Base-by-base conservation (phyloP, 1,140 invertebrate genomes). In the Cotesia chilonis region DNA sequence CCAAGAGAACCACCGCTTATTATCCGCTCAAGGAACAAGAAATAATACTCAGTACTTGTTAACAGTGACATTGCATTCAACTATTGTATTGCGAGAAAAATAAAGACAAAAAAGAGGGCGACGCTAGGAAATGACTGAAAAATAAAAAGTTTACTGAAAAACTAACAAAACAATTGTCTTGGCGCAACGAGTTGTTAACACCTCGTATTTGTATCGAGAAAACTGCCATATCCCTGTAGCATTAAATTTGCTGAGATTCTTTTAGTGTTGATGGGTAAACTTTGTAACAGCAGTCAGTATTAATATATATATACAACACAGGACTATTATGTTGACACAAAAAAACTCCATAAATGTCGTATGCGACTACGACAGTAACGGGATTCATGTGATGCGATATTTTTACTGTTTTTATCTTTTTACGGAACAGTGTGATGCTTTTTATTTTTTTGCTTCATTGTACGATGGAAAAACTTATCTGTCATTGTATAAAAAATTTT, bases 171-270 rank as follows among this genome's bases (percentile, higher is more conserved):
- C 61, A 52, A 71, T 64, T 71, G 69, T 71, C 20, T 64, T 61
- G 47, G 54, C 55, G 47, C 69, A 51, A 63, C 41, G 38, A 14
- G 51, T 71, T 65, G 69, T 71, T 71, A 71, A 65, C 69, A 65
- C 61, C 61, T 63, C 47, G 41, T 47, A 47, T 65, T 61, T 71
- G 28, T 71, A 61, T 64, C 51, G 69, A 54, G 35, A 71, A 71
- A 71, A 63, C 57, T 17, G 17, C 35, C 4, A 63, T 4, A 37
- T 36, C 51, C 41, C 51, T 55, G 28, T 4, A 14, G 47, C 41
- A 28, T 61, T 28, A 69, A 69, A 71, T 63, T 54, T 35, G 61
- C 38, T 10, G 60, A 71, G 69, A 71, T 71, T 64, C 47, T 51
- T 71, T 12, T 38, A 41, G 38, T 51, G 68, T 63, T 70, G 59